Evolutionary conservation across 2,888 invertebrate genomes (phyloP), one percentile per base, ranked within the genome.

Genomic region (Drosophila longiperda): DNA sequence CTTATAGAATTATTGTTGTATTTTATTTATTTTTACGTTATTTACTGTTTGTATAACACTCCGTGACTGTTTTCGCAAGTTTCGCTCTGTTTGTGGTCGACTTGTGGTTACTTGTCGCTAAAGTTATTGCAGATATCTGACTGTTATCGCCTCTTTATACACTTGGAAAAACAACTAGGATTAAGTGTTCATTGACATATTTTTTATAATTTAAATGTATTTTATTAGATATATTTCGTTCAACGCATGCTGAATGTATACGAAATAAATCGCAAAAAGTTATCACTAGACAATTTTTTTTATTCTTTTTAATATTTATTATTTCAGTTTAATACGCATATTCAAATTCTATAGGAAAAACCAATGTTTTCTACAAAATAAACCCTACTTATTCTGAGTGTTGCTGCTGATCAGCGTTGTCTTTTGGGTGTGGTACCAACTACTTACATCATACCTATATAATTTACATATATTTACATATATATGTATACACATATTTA

Each of bases 31-130:
- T 33, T 57, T 49, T 55, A 52, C 17, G 48, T 66, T 45, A 8
- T 64, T 53, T 49, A 36, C 48, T 88, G 67, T 87, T 83, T 74
- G 62, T 67, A 72, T 73, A 87, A 80, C 75, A 69, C 72, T 60
- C 61, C 85, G 76, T 85, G 90, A 82, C 82, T 73, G 76, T 89
- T 85, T 85, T 85, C 72, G 79, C 88, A 85, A 87, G 82, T 84
- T 77, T 59, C 15, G 3, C 40, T 29, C 29, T 58, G 36, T 26
- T 66, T 66, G 36, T 40, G 8, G 23, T 32, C 32, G 66, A 66
- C 34, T 59, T 45, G 55, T n/a, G n/a, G n/a, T 60, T 32, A 48
- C 57, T 38, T 42, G 20, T 20, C 7, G 7, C 7, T 20, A 6
- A 23, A 33, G 5, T 33, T 3, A 34, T 23, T 53, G 29, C 54